A percentile compares a stretch with the other conserved stretches of the same genome.
phyloP scores from a whole-genome alignment of 2,113 vertebrate genomes.

The Apteryx owenii region DNA sequence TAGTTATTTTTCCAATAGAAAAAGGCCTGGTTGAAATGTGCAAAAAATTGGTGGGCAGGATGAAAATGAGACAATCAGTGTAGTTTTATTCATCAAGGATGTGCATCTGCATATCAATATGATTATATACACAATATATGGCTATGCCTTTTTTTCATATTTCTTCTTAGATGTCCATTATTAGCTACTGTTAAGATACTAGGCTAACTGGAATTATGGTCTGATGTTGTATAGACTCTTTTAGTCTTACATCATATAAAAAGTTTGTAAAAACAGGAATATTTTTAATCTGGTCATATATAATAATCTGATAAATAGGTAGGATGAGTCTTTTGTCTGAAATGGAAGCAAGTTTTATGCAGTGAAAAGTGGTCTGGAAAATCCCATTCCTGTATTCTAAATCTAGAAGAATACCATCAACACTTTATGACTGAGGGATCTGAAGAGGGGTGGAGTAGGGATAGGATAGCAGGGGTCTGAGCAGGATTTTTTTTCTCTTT shows the following conservation, averaged over 20 bases:
- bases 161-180: neutral
- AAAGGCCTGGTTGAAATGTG: neutral
- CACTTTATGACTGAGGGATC: neutral
- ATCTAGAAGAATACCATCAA: neutral
- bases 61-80: neutral
- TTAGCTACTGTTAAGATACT: neutral
- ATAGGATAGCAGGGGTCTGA: neutral
- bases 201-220: neutral
- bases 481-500: neutral
- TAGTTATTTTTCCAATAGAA: neutral
- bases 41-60: neutral
- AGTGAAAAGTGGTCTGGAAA: neutral
- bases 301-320: neutral
- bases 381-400: neutral
- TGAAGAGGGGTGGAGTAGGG: neutral
- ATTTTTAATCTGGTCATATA: neutral
- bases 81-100: neutral
- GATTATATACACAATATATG: neutral
- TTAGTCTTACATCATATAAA: neutral
- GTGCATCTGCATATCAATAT: neutral
- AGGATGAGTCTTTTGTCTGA: neutral
- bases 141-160: neutral
- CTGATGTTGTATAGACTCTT: neutral
- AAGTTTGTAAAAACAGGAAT: neutral
- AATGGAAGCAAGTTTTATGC: neutral